Percentiles rank a stretch among this genome's conserved stretches.
Conservation (phyloP, 2,888 invertebrate species). For the Lamproptera curius region DNA sequence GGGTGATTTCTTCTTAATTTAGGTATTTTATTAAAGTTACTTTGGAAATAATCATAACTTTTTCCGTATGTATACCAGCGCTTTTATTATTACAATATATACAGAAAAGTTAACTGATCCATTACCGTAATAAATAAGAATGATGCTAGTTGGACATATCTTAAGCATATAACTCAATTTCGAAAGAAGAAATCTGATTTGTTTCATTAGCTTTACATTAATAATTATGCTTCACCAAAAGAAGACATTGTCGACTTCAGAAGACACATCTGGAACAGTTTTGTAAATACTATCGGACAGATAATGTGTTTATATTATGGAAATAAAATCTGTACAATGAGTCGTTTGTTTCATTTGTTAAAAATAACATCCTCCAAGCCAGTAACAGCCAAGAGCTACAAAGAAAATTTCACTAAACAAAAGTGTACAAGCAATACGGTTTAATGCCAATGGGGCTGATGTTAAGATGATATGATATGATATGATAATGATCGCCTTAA, state of each 20-base stretch:
- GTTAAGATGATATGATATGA: neutral
- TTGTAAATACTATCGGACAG: constrained; percentile 69
- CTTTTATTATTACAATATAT: no score
- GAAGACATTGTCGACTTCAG: no score
- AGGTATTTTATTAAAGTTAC: constrained; percentile 43
- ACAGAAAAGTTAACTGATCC: no score
- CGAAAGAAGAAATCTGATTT: no score
- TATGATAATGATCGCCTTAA: neutral
- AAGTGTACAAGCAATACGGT: neutral
- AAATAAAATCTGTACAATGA: constrained; percentile 73
- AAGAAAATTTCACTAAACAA: neutral
- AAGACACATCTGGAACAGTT: constrained; percentile 36
- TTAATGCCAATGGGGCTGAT: neutral
- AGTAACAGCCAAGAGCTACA: no score
- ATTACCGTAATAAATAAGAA: no score
- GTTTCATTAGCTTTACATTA: no score
- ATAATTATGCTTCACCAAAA: no score
- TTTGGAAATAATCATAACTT: constrained; percentile 17
- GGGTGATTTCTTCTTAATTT: no score
- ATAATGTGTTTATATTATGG: constrained; percentile 63
- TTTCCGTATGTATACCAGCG: neutral
- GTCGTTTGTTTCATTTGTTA: constrained; percentile 40
- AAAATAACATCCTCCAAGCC: neutral
- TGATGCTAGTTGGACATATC: no score
- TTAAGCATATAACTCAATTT: no score